These are phyloP conservation scores for Enteromius trimaculatus DNA, from an alignment of 2,797 vertebrate species.

Conservation along the genomic window DNA sequence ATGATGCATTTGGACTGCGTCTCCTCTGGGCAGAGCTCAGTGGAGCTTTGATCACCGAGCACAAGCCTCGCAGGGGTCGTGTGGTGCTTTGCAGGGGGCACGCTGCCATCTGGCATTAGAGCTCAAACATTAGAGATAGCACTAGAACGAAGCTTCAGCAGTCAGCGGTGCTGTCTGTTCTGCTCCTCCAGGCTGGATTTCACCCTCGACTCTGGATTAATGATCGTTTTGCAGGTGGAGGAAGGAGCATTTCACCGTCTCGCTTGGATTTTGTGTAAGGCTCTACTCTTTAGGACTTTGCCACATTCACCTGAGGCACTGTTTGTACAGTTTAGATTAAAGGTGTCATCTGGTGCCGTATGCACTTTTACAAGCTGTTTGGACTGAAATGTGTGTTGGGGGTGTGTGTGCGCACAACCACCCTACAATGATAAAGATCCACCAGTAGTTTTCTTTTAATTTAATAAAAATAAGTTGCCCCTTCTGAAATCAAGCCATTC, in stretches of 20 bases:
- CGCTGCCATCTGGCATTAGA: constrained; percentile 41
- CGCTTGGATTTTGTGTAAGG: not conserved
- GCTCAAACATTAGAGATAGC: constrained; percentile 27
- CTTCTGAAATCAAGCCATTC: too few relatives aligned
- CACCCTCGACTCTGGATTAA: not conserved
- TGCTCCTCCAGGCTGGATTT: constrained; percentile 30
- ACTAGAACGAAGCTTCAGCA: constrained; percentile 10
- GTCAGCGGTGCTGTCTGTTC: not conserved
- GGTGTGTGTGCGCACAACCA: too few relatives aligned
- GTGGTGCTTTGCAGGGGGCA: constrained; percentile 20
- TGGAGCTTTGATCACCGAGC: constrained; percentile 50
- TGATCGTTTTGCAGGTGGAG: constrained; percentile 1
- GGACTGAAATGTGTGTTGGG: too few relatives aligned
- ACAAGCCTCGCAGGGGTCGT: constrained; percentile 4
- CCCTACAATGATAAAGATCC: too few relatives aligned
- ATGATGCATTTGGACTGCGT: constrained; percentile 13
- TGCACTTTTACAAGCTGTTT: too few relatives aligned
- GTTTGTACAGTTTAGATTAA: not conserved
- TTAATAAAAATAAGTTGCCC: too few relatives aligned
- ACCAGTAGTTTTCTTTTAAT: too few relatives aligned
- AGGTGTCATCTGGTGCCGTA: too few relatives aligned
- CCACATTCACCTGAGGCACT: not conserved
- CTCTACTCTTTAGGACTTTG: not conserved
- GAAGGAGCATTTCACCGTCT: not conserved
- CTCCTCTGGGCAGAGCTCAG: constrained; percentile 40